Evolutionary conservation across 2,113 vertebrate species (phyloP), one percentile per base, ranked within the genome.

Genomic region (Rhizomys pruinosus): DNA sequence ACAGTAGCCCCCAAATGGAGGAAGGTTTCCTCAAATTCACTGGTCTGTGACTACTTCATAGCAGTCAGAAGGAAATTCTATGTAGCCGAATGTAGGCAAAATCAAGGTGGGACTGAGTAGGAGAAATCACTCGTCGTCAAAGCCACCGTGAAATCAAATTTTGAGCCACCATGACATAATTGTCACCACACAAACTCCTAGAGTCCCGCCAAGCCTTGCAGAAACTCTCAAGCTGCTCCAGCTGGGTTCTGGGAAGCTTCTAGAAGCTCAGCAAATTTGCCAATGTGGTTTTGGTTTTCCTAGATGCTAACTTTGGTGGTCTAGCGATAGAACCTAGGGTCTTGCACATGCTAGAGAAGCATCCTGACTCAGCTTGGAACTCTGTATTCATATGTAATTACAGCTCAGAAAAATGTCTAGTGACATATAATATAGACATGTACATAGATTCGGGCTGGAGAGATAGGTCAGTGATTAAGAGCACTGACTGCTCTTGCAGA

Each of bases 1-100:
- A 42, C 23, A 42, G 42, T 63, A 63, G 39, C 2, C 5, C 39
- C 16, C 12, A 66, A 47, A 42, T 32, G n/a, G 81, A 84, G 32
- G 68, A n/a, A n/a, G 42, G 20, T 34, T 52, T 84, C 32, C 20
- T 25, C 42, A 68, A 3, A 68, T 29, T 68, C 81, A 0, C 63
- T 2, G 0, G 63, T 32, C 42, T 52, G 12, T 3, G 25, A 34
- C 0, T 68, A 3, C 42, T 25, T 42, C 34, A 29, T 17, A n/a
- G 13, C 2, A 68, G 19, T 15, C 42, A 25, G 42, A 19, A 68
- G 3, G 42, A 19, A 68, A 2, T 52, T 52, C 29, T 19, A 25
- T 34, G 22, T 25, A 25, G 29, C 81, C 68, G 25, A 16, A 10
- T n/a, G 81, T 22, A 34, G 42, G 63, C 47, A 52, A 68, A 68